Evolutionary conservation across 2,888 invertebrate species (phyloP), one percentile per base, ranked within the genome.

Genomic region (Corbicula japonica): DNA sequence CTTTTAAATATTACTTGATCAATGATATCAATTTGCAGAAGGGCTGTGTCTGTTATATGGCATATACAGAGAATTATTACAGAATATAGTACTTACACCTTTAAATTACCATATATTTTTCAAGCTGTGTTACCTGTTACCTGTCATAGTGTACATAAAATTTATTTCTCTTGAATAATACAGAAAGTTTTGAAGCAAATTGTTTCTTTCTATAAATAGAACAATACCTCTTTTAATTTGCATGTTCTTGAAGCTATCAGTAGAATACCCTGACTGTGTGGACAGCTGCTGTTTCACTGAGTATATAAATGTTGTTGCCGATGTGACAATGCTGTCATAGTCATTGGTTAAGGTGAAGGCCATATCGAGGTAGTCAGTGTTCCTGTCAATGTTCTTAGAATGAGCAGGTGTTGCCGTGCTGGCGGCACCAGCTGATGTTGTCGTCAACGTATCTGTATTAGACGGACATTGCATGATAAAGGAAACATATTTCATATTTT

Each of bases 261-360:
- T 2, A 23, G 15, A 12, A 8, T 18, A n/a, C 26, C 28, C 26
- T n/a, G 54, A 54, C 1, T 18, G 23, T 23, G 54, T 12, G 15
- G 26, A 6, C 4, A 66, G 12, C 18, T 38, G 15, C 15, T 26
- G 10, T 41, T 38, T 30, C 30, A 66, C n/a, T 18, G 35, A n/a
- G 18, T 38, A 21, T 8, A 23, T 28, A 3, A 66, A 54, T 10
- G 1, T 41, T 18, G 18, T 4, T n/a, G 18, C 41, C 10, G 58
- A 56, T 5, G 30, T 21, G 4, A 58, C 58, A 58, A 1, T n/a
- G 0, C 12, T 21, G n/a, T 28, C 18, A n/a, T 26, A 66, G 21
- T 66, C 66, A 18, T 66, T 44, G 10, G n/a, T 5, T 10, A 66
- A 54, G 4, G 38, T 30, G 30, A 66, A 66, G 8, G 34, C 18